Conservation (phyloP, 2,797 vertebrate species). For the Arrhamphus sclerolepis region DNA sequence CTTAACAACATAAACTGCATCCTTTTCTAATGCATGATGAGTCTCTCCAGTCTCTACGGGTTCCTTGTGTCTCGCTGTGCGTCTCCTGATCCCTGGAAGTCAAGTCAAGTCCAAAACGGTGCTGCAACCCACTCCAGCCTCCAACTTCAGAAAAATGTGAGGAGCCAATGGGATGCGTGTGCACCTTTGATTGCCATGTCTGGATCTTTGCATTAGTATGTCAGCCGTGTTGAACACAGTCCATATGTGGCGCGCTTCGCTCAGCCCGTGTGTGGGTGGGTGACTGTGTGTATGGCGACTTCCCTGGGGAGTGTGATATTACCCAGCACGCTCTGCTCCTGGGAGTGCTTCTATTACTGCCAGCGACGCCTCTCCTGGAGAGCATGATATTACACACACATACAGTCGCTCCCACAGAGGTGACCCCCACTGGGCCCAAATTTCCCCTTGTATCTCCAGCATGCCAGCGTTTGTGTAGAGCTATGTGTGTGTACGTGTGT, state of each 20-base stretch:
- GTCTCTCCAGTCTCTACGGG: not conserved
- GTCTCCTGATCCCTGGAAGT: no score
- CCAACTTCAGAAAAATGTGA: constrained; percentile 39
- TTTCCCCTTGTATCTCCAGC: constrained; percentile 65
- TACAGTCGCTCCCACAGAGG: constrained; percentile 63
- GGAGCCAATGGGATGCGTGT: constrained; percentile 40
- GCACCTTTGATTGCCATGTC: constrained; percentile 37
- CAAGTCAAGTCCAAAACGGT: not conserved
- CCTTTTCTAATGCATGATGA: not conserved
- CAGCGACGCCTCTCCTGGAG: constrained; percentile 78
- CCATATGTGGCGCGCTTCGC: constrained; percentile 56
- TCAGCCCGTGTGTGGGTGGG: constrained; percentile 18
- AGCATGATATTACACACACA: constrained; percentile 80
- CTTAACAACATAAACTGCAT: not conserved
- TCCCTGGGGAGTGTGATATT: constrained; percentile 79
- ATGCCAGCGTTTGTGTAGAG: constrained; percentile 27
- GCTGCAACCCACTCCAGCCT: not conserved
- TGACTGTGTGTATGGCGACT: constrained; percentile 53
- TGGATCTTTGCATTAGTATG: constrained; percentile 58
- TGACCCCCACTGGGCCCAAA: constrained; percentile 77
- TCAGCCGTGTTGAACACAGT: constrained; percentile 50
- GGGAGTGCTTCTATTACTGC: constrained; percentile 78
- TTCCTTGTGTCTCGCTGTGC: not conserved
- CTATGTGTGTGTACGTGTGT: constrained; percentile 31
- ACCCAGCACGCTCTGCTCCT: constrained; percentile 75